A percentile compares a stretch with the other conserved stretches of the same genome.
Evolutionary conservation across 2,113 vertebrate genomes (phyloP).

Genomic region (Eonycteris spelaea): DNA sequence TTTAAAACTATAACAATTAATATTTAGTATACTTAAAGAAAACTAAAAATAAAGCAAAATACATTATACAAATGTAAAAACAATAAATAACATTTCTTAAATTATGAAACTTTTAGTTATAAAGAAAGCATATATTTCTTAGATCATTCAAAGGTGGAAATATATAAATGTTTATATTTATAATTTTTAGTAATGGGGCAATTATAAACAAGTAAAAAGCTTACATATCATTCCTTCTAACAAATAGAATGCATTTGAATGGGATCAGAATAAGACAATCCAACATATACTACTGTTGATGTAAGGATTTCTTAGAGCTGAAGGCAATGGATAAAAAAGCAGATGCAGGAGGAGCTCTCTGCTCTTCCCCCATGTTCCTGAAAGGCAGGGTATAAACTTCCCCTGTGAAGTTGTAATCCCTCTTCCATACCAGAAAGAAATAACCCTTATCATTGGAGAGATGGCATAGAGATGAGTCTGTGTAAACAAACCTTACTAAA

Average conservation of each 20-base stretch:
- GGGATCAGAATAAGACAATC: not conserved
- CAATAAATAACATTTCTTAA: not conserved
- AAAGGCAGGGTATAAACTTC: not conserved
- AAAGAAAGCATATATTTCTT: not conserved
- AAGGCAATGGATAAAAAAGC: not conserved
- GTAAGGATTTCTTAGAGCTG: not conserved
- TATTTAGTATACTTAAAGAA: not conserved
- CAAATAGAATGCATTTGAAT: not conserved
- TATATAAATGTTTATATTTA: not conserved
- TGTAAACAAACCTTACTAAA: not conserved
- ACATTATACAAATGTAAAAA: not conserved
- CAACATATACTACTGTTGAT: no score
- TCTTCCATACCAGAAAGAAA: not conserved
- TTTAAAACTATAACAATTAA: not conserved
- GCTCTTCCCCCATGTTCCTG: not conserved
- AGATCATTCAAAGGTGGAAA: not conserved
- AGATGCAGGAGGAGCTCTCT: not conserved
- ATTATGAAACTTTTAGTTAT: not conserved
- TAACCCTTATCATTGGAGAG: not conserved
- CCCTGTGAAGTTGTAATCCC: fast-evolving
- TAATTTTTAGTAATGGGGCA: not conserved
- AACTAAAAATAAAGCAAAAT: not conserved
- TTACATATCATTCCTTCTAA: not conserved
- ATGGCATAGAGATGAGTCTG: not conserved
- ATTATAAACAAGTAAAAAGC: not conserved